These are phyloP conservation scores for Scytalopus superciliaris DNA, from an alignment of 2,113 vertebrate genomes.

Conservation along the genomic window DNA sequence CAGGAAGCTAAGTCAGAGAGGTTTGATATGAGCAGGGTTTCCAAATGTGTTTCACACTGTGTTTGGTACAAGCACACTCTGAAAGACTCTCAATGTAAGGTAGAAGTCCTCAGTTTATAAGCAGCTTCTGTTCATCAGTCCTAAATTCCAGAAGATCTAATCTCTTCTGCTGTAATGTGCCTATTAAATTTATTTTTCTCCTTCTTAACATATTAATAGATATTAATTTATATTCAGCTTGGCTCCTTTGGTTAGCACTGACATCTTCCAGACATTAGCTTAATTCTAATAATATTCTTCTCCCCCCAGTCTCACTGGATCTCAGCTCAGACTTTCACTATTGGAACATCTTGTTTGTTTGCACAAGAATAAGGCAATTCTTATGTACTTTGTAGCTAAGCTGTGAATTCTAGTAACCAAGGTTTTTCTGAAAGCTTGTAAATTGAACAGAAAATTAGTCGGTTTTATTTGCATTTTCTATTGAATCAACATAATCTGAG, in stretches of 20 bases:
- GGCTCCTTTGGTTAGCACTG: neutral
- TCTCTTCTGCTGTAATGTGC: neutral
- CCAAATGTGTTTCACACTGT: neutral
- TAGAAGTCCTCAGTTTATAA: neutral
- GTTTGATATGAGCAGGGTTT: neutral
- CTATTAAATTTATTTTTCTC: neutral
- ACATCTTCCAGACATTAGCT: neutral
- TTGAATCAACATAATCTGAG: neutral
- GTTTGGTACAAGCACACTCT: neutral
- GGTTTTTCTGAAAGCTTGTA: neutral
- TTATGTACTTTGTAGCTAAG: neutral
- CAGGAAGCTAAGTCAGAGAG: neutral
- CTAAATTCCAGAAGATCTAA: neutral
- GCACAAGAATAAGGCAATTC: neutral
- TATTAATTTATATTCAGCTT: neutral
- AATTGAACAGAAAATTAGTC: neutral
- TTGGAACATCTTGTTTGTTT: neutral
- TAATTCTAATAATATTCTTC: neutral
- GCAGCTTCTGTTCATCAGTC: neutral
- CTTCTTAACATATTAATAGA: neutral
- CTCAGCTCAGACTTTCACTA: neutral
- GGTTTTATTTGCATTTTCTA: neutral
- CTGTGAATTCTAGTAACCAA: neutral
- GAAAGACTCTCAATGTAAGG: neutral
- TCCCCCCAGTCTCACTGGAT: rapidly evolving